Percentiles rank a stretch among this genome's conserved stretches.
These are phyloP conservation scores for Oryzias javanicus DNA, from an alignment of 2,113 vertebrate genomes.

Conservation along the genomic window DNA sequence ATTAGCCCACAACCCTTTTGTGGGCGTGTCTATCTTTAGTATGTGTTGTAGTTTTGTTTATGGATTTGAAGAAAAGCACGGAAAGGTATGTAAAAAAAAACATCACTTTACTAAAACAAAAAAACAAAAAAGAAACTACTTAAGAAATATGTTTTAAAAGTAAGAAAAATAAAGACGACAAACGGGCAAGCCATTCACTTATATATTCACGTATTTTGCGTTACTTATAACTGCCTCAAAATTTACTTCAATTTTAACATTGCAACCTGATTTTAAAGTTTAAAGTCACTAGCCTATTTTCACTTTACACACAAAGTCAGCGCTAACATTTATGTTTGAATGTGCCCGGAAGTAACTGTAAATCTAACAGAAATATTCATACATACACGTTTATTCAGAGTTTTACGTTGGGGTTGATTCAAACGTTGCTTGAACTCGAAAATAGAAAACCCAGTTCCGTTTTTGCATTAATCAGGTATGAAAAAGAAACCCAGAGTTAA, in stretches of 20 bases:
- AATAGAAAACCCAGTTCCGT: too few relatives aligned
- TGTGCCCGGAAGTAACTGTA: slow-evolving; percentile 22
- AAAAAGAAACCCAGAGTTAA: background rate
- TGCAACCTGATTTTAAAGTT: too few relatives aligned
- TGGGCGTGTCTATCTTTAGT: slow-evolving; percentile 4
- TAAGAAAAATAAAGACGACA: too few relatives aligned
- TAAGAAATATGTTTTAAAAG: background rate
- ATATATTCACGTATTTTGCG: too few relatives aligned
- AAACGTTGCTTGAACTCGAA: too few relatives aligned
- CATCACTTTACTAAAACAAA: background rate
- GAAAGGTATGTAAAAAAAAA: slow-evolving; percentile 4
- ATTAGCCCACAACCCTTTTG: fast-evolving
- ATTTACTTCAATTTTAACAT: too few relatives aligned
- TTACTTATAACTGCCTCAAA: too few relatives aligned
- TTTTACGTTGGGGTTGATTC: background rate
- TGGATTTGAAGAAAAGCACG: background rate
- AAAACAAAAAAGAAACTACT: background rate
- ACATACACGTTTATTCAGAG: slow-evolving; percentile 15
- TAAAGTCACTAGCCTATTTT: too few relatives aligned
- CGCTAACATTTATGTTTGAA: background rate
- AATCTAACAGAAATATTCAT: background rate
- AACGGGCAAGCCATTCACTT: too few relatives aligned
- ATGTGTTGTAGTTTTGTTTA: slow-evolving; percentile 12
- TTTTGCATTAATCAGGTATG: background rate
- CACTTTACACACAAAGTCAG: background rate